Conservation (phyloP, 1,140 invertebrate genomes). For the Aleiodes sp. region DNA sequence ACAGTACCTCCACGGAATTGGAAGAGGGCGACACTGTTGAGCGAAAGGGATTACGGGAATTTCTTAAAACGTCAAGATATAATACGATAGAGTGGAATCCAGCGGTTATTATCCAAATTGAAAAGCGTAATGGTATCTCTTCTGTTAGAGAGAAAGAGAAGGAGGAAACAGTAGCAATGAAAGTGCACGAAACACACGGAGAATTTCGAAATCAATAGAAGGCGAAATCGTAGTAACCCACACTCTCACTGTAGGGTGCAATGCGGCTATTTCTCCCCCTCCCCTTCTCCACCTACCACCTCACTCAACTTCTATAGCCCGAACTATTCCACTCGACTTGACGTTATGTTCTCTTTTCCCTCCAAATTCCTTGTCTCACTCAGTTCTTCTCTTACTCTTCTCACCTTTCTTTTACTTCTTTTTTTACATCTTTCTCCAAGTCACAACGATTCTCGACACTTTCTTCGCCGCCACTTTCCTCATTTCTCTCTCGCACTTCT, state of each 20-base stretch:
- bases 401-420: background rate
- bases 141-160: constrained; percentile 35
- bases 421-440: background rate
- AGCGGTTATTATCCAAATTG: background rate
- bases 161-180: constrained; percentile 28
- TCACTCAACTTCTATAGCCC: constrained; percentile 30
- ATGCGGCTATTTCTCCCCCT: constrained; percentile 43
- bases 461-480: background rate
- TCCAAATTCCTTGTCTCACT: constrained; percentile 3
- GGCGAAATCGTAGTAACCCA: constrained; percentile 42
- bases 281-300: constrained; percentile 29
- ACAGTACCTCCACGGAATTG: too few relatives aligned
- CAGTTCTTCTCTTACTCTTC: background rate
- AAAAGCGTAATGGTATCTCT: too few relatives aligned
- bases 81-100: background rate
- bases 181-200: constrained; percentile 46
- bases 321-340: constrained; percentile 7
- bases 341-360: background rate
- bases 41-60: background rate
- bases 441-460: constrained; percentile 4
- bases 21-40: too few relatives aligned
- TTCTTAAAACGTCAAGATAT: background rate
- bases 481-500: background rate
- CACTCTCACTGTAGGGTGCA: constrained; percentile 46
- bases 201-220: constrained; percentile 52